Evolutionary conservation across 2,888 invertebrate genomes (phyloP).

Genomic region (Hydriomena furcata): DNA sequence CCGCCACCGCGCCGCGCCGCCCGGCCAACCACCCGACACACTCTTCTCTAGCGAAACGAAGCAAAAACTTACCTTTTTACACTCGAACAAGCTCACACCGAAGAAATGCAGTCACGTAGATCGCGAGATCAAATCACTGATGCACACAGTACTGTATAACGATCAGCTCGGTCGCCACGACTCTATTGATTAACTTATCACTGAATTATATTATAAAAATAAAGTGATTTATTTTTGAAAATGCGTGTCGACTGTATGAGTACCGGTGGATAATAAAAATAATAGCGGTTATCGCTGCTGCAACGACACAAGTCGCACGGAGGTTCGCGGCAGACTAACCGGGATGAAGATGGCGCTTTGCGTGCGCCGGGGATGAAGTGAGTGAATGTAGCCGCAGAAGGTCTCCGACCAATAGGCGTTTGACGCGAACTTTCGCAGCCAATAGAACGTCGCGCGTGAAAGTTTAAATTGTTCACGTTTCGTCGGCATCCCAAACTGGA

Average conservation of each 20-base stretch:
- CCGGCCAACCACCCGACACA: constrained; percentile 46
- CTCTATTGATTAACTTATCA: constrained; percentile 65
- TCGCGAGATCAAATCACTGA: constrained; percentile 72
- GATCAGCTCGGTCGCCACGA: constrained; percentile 59
- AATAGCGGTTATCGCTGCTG: constrained; percentile 41
- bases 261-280: constrained; percentile 57
- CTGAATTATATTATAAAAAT: constrained; percentile 48
- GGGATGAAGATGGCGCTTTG: constrained; percentile 68
- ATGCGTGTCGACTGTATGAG: constrained; percentile 50
- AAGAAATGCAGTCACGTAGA: constrained; percentile 73
- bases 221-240: constrained; percentile 44
- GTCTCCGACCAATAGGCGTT: constrained; percentile 53
- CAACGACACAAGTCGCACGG: constrained; percentile 61
- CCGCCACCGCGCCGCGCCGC: constrained; percentile 41
- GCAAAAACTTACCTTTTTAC: constrained; percentile 77
- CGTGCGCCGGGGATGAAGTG: constrained; percentile 58
- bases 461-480: constrained; percentile 49
- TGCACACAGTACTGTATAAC: constrained; percentile 61
- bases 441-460: constrained; percentile 63
- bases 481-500: constrained; percentile 37
- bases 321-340: constrained; percentile 76
- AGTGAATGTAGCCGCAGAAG: constrained; percentile 64
- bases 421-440: constrained; percentile 39
- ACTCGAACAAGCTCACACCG: constrained; percentile 69
- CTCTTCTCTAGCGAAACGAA: constrained; percentile 50